Evolutionary conservation across 2,888 invertebrate species (phyloP).

Genomic region (Bombylius discolor): DNA sequence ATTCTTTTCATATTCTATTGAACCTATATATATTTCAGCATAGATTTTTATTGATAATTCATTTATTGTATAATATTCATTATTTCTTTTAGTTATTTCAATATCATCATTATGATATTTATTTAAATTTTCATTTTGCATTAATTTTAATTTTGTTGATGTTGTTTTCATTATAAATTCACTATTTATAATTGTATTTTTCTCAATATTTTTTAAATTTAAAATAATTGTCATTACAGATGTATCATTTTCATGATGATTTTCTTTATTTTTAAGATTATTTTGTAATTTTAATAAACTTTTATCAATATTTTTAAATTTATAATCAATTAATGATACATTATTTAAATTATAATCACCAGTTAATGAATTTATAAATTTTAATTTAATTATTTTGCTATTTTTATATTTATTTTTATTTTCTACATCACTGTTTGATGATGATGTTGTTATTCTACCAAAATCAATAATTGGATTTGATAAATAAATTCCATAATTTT

Average conservation of each 20-base stretch:
- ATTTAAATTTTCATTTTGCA: neutral
- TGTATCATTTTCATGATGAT: conserved; percentile 10
- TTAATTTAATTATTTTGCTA: conserved; percentile 41
- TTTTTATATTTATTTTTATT: conserved; percentile 35
- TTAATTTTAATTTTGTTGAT: conserved; percentile 10
- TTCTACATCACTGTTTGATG: too few relatives aligned
- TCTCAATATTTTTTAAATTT: conserved; percentile 23
- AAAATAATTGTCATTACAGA: conserved; percentile 24
- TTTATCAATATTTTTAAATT: conserved; percentile 13
- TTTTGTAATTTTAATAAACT: conserved; percentile 13
- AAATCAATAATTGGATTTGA: conserved; percentile 69
- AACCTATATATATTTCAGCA: conserved; percentile 31
- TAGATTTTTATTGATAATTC: conserved; percentile 22
- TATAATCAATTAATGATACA: conserved; percentile 16
- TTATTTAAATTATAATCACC: conserved; percentile 2
- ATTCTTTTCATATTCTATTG: conserved; percentile 25
- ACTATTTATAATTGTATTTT: conserved; percentile 23
- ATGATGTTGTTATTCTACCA: conserved; percentile 58
- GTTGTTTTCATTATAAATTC: conserved; percentile 19
- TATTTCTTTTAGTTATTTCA: too few relatives aligned
- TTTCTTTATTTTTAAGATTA: neutral
- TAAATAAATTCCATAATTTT: conserved; percentile 58
- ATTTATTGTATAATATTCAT: neutral
- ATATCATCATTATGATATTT: too few relatives aligned
- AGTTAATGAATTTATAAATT: conserved; percentile 24